Evolutionary conservation across 2,113 vertebrate genomes (phyloP).

Genomic region (Podilymbus podiceps): DNA sequence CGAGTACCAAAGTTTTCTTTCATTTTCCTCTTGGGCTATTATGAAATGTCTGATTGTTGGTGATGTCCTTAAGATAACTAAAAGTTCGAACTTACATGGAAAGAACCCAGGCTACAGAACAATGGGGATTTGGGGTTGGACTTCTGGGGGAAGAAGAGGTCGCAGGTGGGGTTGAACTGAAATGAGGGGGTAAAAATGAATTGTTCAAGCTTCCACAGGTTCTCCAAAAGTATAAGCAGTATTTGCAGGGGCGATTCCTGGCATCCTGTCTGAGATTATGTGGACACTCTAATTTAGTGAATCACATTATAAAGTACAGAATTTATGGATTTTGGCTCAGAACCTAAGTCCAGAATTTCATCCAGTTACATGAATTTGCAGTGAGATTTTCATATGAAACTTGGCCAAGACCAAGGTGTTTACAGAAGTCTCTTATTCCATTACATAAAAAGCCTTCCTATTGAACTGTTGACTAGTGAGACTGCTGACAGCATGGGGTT

Average conservation of each 20-base stretch:
- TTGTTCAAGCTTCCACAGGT: background rate
- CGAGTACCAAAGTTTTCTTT: background rate
- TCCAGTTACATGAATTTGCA: background rate
- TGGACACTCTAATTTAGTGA: background rate
- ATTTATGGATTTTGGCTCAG: background rate
- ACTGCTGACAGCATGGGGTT: background rate
- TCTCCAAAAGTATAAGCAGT: background rate
- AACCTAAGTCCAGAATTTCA: background rate
- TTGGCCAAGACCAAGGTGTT: background rate
- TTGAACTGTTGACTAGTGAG: background rate
- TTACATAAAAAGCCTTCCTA: background rate
- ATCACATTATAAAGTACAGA: background rate
- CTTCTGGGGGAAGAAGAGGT: background rate
- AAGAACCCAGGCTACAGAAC: background rate
- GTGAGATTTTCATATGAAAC: background rate
- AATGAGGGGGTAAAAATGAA: background rate
- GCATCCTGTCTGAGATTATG: background rate
- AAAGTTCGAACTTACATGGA: background rate
- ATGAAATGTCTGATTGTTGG: background rate
- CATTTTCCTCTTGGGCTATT: background rate
- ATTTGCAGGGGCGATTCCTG: background rate
- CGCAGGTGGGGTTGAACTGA: background rate
- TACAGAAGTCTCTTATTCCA: background rate
- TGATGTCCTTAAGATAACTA: background rate
- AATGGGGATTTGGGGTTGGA: background rate